phyloP scores from a whole-genome alignment of 1,140 invertebrate species.

The Magallana gigas region DNA sequence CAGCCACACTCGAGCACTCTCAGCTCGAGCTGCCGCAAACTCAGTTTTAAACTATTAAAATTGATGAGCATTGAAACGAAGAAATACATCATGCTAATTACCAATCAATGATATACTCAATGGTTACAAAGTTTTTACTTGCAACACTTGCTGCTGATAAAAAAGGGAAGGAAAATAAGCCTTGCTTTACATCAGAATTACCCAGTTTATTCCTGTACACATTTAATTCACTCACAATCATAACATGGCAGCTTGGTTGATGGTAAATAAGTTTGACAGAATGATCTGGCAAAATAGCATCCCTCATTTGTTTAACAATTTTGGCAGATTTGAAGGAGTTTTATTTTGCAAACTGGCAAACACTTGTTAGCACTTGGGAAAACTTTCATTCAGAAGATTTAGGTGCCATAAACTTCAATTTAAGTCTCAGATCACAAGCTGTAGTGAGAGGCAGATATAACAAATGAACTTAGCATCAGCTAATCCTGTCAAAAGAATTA shows the following conservation, averaged over 20 bases:
- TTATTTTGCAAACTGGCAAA: slow-evolving; percentile 1
- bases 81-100: slow-evolving; percentile 4
- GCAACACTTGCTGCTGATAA: neutral
- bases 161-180: neutral
- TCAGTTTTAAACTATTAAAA: slow-evolving; percentile 22
- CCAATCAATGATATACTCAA: neutral
- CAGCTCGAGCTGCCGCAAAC: neutral
- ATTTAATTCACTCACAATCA: neutral
- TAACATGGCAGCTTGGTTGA: slow-evolving; percentile 15
- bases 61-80: neutral
- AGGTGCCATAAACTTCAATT: slow-evolving; percentile 31
- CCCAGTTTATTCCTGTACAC: neutral
- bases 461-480: no score
- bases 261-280: slow-evolving; percentile 7
- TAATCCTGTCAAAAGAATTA: neutral
- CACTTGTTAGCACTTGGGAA: slow-evolving; percentile 31
- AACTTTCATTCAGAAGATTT: neutral
- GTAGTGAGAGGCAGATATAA: neutral
- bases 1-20: neutral
- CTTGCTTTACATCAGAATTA: slow-evolving; percentile 17
- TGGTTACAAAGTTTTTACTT: neutral
- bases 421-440: neutral
- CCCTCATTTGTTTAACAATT: slow-evolving; percentile 13
- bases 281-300: neutral
- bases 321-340: slow-evolving; percentile 15